phyloP scores from a whole-genome alignment of 2,888 invertebrate species.

The Cylloceria caligata region DNA sequence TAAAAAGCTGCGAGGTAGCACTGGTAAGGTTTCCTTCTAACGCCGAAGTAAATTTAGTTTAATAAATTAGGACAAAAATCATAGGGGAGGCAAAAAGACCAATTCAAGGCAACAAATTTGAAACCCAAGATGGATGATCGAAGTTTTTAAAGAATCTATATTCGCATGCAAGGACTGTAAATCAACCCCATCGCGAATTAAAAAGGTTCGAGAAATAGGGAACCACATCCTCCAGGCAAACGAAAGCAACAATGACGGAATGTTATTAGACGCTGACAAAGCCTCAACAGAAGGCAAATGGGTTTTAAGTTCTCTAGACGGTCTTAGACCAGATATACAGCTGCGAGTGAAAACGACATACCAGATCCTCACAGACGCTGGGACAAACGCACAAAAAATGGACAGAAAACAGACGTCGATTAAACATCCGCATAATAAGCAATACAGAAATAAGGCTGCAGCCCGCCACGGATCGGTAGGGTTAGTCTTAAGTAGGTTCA shows the following conservation, averaged over 20 bases:
- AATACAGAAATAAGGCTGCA: too few species aligned
- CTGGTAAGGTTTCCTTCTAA: slow-evolving; percentile 16
- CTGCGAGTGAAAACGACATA: slow-evolving; percentile 15
- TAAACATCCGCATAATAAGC: too few species aligned
- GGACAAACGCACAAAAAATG: slow-evolving; percentile 24
- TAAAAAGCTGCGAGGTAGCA: too few species aligned
- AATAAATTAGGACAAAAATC: slow-evolving; percentile 27
- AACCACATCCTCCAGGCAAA: slow-evolving; percentile 28
- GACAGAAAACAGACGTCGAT: slow-evolving; percentile 31
- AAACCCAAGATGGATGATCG: too few species aligned
- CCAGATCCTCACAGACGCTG: neutral
- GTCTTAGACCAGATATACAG: too few species aligned
- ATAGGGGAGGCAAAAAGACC: too few species aligned
- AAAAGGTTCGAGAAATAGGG: too few species aligned
- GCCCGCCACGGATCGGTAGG: too few species aligned
- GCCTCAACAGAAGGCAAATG: slow-evolving; percentile 8
- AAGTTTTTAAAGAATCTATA: slow-evolving; percentile 17
- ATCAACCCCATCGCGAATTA: slow-evolving; percentile 27
- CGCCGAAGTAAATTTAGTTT: slow-evolving; percentile 23
- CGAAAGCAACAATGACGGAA: slow-evolving; percentile 2
- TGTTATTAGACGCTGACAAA: neutral
- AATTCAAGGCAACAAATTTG: too few species aligned
- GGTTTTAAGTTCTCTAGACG: slow-evolving; percentile 35
- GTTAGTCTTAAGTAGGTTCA: too few species aligned
- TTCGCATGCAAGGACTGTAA: too few species aligned